These are phyloP conservation scores for Lochmaea capreae DNA, from an alignment of 2,888 invertebrate genomes.

Conservation along the genomic window DNA sequence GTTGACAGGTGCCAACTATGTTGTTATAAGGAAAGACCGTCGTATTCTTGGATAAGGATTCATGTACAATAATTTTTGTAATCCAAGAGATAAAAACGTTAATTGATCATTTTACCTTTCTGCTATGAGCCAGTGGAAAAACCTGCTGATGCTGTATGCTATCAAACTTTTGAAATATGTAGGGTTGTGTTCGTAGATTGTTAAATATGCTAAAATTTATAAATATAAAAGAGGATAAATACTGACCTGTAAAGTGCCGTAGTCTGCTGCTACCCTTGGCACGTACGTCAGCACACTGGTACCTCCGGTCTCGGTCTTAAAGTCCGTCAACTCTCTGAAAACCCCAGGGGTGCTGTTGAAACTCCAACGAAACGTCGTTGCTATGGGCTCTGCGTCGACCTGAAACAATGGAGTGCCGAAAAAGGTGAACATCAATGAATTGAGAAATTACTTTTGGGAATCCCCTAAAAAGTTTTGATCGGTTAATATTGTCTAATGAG, in stretches of 20 bases:
- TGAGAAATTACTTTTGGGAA: slow-evolving; percentile 24
- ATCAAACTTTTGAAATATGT: too few relatives aligned
- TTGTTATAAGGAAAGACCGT: too few relatives aligned
- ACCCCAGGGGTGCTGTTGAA: slow-evolving; percentile 75
- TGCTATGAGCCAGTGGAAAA: too few relatives aligned
- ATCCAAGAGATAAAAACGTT: too few relatives aligned
- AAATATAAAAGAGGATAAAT: too few relatives aligned
- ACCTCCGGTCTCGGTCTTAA: slow-evolving; percentile 61
- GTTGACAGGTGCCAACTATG: too few relatives aligned
- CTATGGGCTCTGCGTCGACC: slow-evolving; percentile 81
- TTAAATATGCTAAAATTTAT: too few relatives aligned
- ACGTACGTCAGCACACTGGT: slow-evolving; percentile 67
- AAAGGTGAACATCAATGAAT: slow-evolving; percentile 18
- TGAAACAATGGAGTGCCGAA: slow-evolving; percentile 58
- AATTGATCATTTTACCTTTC: too few relatives aligned
- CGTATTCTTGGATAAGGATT: too few relatives aligned
- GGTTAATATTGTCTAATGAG: slow-evolving; percentile 26
- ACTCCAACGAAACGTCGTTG: slow-evolving; percentile 72
- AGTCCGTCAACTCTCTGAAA: slow-evolving; percentile 63
- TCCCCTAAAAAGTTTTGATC: slow-evolving; percentile 22
- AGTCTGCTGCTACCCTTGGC: slow-evolving; percentile 74
- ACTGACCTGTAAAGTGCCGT: slow-evolving; percentile 73
- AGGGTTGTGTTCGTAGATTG: too few relatives aligned
- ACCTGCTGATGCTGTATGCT: too few relatives aligned
- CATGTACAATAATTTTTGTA: too few relatives aligned